A percentile compares a stretch with the other conserved stretches of the same genome.
Conservation (phyloP, 2,113 vertebrate species). For the Chelonoidis abingdonii region DNA sequence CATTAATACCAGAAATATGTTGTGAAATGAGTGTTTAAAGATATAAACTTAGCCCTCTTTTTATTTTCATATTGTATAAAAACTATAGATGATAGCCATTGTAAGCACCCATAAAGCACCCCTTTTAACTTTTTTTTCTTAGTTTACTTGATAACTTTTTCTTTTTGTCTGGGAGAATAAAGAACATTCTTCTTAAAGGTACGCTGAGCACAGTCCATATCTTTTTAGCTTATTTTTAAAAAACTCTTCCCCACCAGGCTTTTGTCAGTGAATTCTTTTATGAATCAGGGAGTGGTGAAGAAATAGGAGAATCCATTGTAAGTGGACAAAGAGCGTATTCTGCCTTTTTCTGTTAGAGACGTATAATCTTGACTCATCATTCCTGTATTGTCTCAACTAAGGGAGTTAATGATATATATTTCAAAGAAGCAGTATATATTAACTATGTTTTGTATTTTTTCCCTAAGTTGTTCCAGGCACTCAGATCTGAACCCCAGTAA, state of each 20-base stretch:
- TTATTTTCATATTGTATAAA: neutral
- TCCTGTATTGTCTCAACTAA: neutral
- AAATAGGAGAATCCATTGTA: slow-evolving; percentile 71
- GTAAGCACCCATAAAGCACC: neutral
- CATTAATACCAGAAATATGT: neutral
- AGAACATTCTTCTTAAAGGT: slow-evolving; percentile 18
- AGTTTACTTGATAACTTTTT: neutral
- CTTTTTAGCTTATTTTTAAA: neutral
- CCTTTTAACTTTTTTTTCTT: neutral
- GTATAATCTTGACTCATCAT: neutral
- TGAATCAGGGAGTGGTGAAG: slow-evolving; percentile 63
- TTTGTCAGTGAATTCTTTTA: neutral
- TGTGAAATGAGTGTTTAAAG: neutral
- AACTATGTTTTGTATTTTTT: neutral
- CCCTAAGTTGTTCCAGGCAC: neutral
- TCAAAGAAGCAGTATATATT: neutral
- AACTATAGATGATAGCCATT: slow-evolving; percentile 23
- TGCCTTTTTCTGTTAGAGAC: slow-evolving; percentile 54
- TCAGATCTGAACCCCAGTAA: neutral
- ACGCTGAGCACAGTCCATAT: neutral
- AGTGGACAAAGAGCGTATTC: slow-evolving; percentile 33
- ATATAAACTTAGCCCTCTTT: neutral
- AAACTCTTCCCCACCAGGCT: neutral
- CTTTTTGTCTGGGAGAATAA: neutral
- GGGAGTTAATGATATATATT: neutral